Base-by-base conservation (phyloP, 2,888 invertebrate genomes). In the Carcina quercana region DNA sequence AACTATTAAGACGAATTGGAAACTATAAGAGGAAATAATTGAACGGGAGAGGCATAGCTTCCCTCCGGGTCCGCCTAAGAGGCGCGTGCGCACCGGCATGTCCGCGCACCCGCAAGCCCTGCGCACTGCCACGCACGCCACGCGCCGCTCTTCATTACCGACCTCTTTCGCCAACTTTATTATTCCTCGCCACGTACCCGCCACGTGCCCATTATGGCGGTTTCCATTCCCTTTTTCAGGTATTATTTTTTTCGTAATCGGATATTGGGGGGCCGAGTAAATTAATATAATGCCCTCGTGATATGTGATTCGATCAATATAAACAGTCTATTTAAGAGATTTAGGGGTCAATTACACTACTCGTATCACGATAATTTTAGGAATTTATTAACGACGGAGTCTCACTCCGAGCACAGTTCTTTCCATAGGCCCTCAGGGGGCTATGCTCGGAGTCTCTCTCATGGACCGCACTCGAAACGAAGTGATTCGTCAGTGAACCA, bases 131-230 rank as follows among this genome's bases (percentile, higher is more conserved):
- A 34, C 46, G 47, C 59, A 51, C 59, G 56, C 35, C 78, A 75
- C 76, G 70, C 65, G 75, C 39, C 64, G 30, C 42, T 51, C 64
- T 68, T 76, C 76, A 76, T 76, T 78, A 74, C 63, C 60, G 54
- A 57, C 59, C 61, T 63, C 66, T 24, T 24, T 68, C 61, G 54
- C 65, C 52, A 59, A 63, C 72, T 68, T 75, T 78, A 79, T 78
- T 79, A 78, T 78, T 74, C n/a, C n/a, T n/a, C n/a, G n/a, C n/a
- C n/a, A n/a, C n/a, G n/a, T 70, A 61, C 58, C 59, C 21, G 75
- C 60, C 80, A 79, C 79, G 80, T 67, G 78, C 41, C 74, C 51
- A 70, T 74, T 72, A 59, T 62, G 43, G 67, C 54, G 68, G 66
- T 66, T 70, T 66, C 59, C 55, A 57, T 59, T 64, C 53, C 59